Base-by-base conservation (phyloP, 2,888 invertebrate species). In the Erebia palarica region DNA sequence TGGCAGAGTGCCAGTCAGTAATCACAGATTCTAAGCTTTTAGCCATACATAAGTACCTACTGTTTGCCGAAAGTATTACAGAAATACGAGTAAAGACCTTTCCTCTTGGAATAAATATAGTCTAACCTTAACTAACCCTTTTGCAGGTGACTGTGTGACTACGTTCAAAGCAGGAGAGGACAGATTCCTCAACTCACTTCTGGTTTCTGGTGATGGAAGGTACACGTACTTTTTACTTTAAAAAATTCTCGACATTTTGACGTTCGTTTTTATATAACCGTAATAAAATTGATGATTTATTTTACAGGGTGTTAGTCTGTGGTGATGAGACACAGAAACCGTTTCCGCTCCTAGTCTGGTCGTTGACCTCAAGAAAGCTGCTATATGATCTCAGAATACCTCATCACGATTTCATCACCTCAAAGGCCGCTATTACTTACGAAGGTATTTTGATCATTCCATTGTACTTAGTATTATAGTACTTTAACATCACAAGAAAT, bases 311-410 rank as follows among this genome's bases (percentile, higher is more conserved):
- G 68, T 94, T 97, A 75, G 97, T 98, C 1, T 98, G 98, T 84
- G 98, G 98, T 9, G 98, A 98, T 86, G 98, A 98, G 92, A 97
- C 97, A 1, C 97, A 98, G 88, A 98, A 97, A 85, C 98, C 98
- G 18, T 98, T 97, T 87, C 97, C 97, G 0, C 90, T 98, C 75
- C 94, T 98, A 60, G 98, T 98, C 51, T 98, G 98, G 98, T 97
- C 97, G 80, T 92, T 98, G 75, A 95, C 96, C 57, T 97, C 97
- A 21, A 94, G 97, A 69, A 97, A 97, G 86, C 92, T 98, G 75
- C 94, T 97, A 21, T 97, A 98, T 84, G 98, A 98, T 88, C 94
- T 98, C 76, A 94, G 98, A 78, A 97, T 98, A 85, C 96, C 97
- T 3, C 97, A 97, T 83, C 98, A 98, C 82, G 97, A 98, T 90